A percentile compares a stretch with the other conserved stretches of the same genome.
phyloP scores from a whole-genome alignment of 2,888 invertebrate species.

The Coelopa pilipes region DNA sequence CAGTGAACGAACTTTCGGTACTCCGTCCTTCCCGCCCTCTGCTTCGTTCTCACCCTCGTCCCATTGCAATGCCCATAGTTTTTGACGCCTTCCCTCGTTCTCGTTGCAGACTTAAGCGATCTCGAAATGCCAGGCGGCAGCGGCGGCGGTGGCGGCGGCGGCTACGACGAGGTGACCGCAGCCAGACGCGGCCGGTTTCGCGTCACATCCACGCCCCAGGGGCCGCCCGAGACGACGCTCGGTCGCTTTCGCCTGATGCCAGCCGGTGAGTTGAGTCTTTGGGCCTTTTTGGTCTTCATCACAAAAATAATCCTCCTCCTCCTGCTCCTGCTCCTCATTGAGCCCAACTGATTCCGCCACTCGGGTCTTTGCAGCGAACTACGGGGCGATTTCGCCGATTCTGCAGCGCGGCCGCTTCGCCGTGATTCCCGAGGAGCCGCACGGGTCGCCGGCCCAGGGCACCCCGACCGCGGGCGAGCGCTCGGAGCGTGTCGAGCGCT shows the following conservation, averaged over 20 bases:
- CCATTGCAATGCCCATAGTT: too few species aligned
- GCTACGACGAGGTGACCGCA: conserved; percentile 64
- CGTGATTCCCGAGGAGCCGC: conserved; percentile 68
- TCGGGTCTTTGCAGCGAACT: conserved; percentile 58
- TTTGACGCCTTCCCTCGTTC: background rate
- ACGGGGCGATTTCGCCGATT: conserved; percentile 66
- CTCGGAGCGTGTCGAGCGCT: conserved; percentile 49
- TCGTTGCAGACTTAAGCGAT: conserved; percentile 38
- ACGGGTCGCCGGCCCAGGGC: conserved; percentile 62
- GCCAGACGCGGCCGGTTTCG: conserved; percentile 69
- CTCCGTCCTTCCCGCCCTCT: too few species aligned
- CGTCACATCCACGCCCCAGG: conserved; percentile 67
- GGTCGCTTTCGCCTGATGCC: conserved; percentile 67
- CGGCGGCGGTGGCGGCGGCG: conserved; percentile 51
- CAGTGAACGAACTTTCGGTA: too few species aligned
- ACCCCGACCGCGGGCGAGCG: conserved; percentile 53
- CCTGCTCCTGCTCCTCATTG: background rate
- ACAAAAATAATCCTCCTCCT: background rate
- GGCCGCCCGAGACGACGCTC: conserved; percentile 66
- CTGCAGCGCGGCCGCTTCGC: conserved; percentile 67
- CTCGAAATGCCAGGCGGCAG: conserved; percentile 50
- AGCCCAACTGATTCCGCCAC: background rate
- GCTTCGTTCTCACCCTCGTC: too few species aligned
- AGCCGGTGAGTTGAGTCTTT: conserved; percentile 59
- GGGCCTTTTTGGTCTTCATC: background rate